These are phyloP conservation scores for Gavialis gangeticus DNA, from an alignment of 2,113 vertebrate species.

Conservation along the genomic window DNA sequence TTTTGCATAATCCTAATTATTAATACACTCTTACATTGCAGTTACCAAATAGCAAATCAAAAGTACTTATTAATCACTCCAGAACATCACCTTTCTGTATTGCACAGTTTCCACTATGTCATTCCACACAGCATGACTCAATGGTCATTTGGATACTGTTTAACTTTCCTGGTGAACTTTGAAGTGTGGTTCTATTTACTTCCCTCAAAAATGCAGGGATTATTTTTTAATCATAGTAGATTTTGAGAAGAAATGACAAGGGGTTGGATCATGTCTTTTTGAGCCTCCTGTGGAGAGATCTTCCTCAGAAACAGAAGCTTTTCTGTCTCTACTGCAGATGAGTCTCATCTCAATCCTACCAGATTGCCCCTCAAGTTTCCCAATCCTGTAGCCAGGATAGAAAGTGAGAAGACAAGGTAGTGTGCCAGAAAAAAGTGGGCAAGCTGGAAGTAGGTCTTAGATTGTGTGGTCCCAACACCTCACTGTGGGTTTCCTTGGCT, in stretches of 20 bases:
- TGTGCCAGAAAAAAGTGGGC: neutral
- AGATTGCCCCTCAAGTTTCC: neutral
- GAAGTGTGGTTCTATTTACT: neutral
- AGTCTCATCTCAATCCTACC: neutral
- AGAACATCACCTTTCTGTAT: rapidly evolving
- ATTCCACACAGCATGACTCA: neutral
- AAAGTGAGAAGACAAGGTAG: rapidly evolving
- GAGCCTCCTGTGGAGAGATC: neutral
- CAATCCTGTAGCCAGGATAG: neutral
- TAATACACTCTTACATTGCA: neutral
- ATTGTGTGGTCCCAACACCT: neutral
- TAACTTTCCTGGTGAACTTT: neutral
- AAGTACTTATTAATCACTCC: neutral
- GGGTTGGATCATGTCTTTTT: neutral
- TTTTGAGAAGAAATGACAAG: neutral
- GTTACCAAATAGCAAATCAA: neutral
- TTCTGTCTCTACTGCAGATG: neutral
- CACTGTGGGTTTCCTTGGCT: neutral
- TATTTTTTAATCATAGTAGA: neutral
- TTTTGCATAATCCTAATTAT: neutral
- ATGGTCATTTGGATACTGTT: rapidly evolving
- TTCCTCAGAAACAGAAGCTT: neutral
- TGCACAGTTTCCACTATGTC: neutral
- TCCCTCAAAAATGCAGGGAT: neutral
- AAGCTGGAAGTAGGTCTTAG: neutral